Conservation (phyloP, 1,140 invertebrate species). For the Pomacea maculata region DNA sequence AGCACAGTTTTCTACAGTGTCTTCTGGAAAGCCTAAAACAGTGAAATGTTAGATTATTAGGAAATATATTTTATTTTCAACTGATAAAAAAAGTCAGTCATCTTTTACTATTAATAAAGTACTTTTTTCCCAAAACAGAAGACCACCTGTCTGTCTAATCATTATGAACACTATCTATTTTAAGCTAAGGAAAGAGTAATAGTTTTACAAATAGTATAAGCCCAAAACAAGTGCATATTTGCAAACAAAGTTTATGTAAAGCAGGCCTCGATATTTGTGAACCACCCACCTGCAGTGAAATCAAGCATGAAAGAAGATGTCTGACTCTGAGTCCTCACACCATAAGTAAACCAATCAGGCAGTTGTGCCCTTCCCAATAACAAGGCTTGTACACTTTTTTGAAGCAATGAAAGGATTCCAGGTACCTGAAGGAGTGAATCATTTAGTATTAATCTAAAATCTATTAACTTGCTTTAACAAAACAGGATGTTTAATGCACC, state of each 20-base stretch:
- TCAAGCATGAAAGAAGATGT: constrained; percentile 74
- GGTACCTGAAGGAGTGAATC: constrained; percentile 75
- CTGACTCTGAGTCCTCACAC: constrained; percentile 81
- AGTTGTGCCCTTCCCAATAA: constrained; percentile 83
- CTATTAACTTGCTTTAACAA: not conserved
- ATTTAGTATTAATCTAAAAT: not conserved
- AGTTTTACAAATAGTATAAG: too few species aligned
- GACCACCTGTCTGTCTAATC: not conserved
- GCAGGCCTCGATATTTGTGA: not conserved
- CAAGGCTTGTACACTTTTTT: constrained; percentile 88
- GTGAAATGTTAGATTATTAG: not conserved
- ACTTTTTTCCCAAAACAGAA: not conserved
- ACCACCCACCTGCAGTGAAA: constrained; percentile 22
- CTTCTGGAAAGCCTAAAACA: not conserved
- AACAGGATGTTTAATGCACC: too few species aligned
- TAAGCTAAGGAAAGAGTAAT: not conserved
- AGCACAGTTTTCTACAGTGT: constrained; percentile 65
- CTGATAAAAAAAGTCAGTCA: not conserved
- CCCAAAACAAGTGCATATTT: not conserved
- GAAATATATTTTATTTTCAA: not conserved
- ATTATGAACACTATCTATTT: not conserved
- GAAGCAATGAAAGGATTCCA: constrained; percentile 83
- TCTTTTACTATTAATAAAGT: not conserved
- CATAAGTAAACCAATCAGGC: constrained; percentile 88
- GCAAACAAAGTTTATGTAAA: not conserved